A percentile compares a stretch with the other conserved stretches of the same genome.
Evolutionary conservation across 2,797 vertebrate genomes (phyloP).

Genomic region (Columba guinea): DNA sequence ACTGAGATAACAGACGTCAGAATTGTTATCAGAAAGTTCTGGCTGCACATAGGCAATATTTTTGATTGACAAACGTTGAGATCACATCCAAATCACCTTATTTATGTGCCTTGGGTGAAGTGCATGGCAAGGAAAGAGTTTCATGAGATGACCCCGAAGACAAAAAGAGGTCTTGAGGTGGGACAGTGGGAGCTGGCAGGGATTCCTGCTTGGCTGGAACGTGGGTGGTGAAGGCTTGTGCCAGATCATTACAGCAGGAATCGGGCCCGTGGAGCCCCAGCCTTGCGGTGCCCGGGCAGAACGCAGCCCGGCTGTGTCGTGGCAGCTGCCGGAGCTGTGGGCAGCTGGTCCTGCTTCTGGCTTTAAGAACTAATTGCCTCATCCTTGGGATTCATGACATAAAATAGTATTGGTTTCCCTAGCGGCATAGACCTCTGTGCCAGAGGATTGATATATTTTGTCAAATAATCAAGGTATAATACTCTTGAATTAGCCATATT

Average conservation of each 20-base stretch:
- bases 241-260: neutral
- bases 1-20: constrained; percentile 46
- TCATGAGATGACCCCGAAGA: neutral
- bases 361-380: neutral
- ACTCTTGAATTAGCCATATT: neutral
- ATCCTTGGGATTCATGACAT: neutral
- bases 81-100: neutral
- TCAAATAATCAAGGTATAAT: neutral
- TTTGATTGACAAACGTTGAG: constrained; percentile 51
- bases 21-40: constrained; percentile 33
- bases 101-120: neutral
- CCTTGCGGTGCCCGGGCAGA: rapidly evolving
- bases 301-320: rapidly evolving
- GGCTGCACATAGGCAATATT: constrained; percentile 32
- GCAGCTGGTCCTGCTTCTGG: neutral
- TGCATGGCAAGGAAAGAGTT: neutral
- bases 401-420: neutral
- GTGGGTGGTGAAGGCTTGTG: neutral
- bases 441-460: neutral
- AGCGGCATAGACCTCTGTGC: neutral
- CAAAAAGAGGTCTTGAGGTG: neutral
- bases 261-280: neutral
- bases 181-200: neutral
- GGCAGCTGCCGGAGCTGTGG: neutral
- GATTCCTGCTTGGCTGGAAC: neutral